Evolutionary conservation across 1,140 invertebrate species (phyloP).

Genomic region (Halesus radiatus): DNA sequence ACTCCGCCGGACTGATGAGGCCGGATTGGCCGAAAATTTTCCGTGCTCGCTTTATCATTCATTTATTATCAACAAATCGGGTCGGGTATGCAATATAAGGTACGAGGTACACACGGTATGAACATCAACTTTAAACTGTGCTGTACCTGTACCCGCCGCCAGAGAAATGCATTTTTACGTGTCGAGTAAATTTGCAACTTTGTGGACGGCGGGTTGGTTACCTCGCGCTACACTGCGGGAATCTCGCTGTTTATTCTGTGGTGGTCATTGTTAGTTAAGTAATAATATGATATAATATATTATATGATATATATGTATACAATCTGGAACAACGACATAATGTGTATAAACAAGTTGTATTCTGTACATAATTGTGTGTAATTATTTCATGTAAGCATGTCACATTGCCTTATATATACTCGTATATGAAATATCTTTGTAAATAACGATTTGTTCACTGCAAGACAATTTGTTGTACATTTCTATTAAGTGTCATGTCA

Average conservation of each 20-base stretch:
- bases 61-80: not conserved
- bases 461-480: too few relatives aligned
- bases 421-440: too few relatives aligned
- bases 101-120: too few relatives aligned
- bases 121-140: not conserved
- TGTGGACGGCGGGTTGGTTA: too few relatives aligned
- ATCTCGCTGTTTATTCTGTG: not conserved
- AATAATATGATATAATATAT: too few relatives aligned
- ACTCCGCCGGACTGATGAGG: slow-evolving; percentile 32
- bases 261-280: not conserved
- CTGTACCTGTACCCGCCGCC: too few relatives aligned
- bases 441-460: too few relatives aligned
- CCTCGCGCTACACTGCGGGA: too few relatives aligned
- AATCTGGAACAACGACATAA: not conserved
- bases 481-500: not conserved
- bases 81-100: too few relatives aligned
- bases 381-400: not conserved
- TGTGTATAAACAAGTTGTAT: not conserved
- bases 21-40: slow-evolving; percentile 23
- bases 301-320: too few relatives aligned
- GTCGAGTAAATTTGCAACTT: too few relatives aligned
- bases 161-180: not conserved
- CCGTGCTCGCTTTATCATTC: slow-evolving; percentile 1
- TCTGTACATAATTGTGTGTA: not conserved
- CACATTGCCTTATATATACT: not conserved